Evolutionary conservation across 2,113 vertebrate genomes (phyloP).

Genomic region (Ploceus nigricollis): DNA sequence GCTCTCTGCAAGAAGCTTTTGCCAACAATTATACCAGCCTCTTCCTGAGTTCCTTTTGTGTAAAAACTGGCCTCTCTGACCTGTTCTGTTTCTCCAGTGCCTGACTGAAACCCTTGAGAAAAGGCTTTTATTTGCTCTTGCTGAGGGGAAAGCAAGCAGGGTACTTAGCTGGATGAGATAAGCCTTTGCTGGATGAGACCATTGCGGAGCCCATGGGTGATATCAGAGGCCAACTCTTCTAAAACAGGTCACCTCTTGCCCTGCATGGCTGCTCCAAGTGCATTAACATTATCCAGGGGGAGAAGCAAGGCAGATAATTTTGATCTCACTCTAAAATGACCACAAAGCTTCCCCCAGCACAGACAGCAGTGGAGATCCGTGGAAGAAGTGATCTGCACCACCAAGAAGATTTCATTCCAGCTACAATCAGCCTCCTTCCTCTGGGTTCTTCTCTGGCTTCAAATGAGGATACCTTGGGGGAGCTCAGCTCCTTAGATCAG

Average conservation of each 20-base stretch:
- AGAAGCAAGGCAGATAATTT: neutral
- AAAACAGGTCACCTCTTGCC: conserved; percentile 13
- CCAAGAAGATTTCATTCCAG: neutral
- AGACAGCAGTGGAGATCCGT: neutral
- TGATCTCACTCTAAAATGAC: neutral
- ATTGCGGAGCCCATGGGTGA: neutral
- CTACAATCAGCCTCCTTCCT: neutral
- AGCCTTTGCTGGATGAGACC: neutral
- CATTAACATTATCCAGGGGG: conserved; percentile 24
- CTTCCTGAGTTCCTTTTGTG: neutral
- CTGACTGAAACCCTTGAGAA: neutral
- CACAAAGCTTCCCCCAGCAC: neutral
- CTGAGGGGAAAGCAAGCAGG: neutral
- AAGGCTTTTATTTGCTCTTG: neutral
- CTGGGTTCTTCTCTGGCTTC: neutral
- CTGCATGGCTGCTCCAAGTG: neutral
- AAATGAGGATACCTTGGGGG: neutral
- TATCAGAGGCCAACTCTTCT: neutral
- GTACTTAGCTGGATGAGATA: conserved; percentile 16
- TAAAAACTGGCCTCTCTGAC: neutral
- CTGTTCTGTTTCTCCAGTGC: neutral
- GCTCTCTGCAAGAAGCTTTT: neutral
- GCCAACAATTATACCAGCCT: neutral
- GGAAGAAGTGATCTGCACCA: neutral
- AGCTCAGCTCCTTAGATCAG: neutral